Base-by-base conservation (phyloP, 1,140 invertebrate species). In the Calosoma granatense region DNA sequence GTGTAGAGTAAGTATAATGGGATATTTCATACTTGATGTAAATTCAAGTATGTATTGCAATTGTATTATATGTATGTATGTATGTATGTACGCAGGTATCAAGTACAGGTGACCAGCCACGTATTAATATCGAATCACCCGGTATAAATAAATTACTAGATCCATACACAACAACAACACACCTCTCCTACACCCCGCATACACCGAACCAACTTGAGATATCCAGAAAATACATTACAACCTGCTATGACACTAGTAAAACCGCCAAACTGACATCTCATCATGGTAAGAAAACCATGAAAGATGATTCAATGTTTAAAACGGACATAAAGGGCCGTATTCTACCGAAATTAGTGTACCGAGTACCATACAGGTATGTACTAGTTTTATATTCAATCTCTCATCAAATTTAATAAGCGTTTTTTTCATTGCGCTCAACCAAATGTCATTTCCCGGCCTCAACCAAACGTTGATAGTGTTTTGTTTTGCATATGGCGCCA, bases 81-180 rank as follows among this genome's bases (percentile, higher is more conserved):
- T 20, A 51, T 54, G 47, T 56, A 22, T 15, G 20, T n/a, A 43
- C 62, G 17, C 54, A 67, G 66, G 59, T 70, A 11, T 56, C 57
- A 57, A 63, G 59, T 20, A 58, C 64, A 3, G 68, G 61, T 53
- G 60, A 68, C 54, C 69, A 70, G 56, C 66, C 67, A 6, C 43
- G 64, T 15, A 59, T 73, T 11, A 54, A 59, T 11, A 65, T 68
- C 12, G 65, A 67, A 36, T 52, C 66, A 43, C 56, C 60, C 17
- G 66, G 68, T 11, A 65, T 58, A 55, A 66, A 61, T 54, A 72
- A 68, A 63, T 59, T 61, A 55, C 47, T 68, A 14, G 72, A 74
- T 63, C 64, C 66, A 15, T 72, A 71, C 57, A 60, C 70, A 54
- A 71, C 66, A 1, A 68, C 65, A 20, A 65, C 64, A n/a, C 59